Evolutionary conservation across 2,113 vertebrate genomes (phyloP), one percentile per base, ranked within the genome.

Genomic region (Catharus bicknelli): DNA sequence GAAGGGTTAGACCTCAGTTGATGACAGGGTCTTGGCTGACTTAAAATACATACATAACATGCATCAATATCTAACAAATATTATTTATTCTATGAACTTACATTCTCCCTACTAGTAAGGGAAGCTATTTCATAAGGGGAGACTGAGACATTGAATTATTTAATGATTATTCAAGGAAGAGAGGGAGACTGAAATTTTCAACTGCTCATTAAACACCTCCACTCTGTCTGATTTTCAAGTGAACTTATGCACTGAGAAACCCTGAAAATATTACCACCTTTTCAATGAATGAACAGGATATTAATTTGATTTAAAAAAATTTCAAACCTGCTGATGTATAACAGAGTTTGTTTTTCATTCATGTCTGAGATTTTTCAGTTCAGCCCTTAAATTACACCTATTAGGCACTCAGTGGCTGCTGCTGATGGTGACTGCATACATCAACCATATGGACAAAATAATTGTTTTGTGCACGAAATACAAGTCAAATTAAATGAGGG

Each of bases 301-400:
- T 63, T 50, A 83, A 59, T 62, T 78, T 83, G 42, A 58, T 80
- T 3, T 10, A 23, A 53, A 42, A 32, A 6, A 0, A 1, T 11
- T 6, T 63, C 7, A 73, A 47, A 22, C 14, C 7, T 50, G 5
- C 5, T 83, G 72, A 80, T 0, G 0, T 62, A 14, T 58, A 19
- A 34, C 26, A 76, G 57, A 76, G 26, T 38, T 83, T 83, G 9
- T 14, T 90, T 90, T 77, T 62, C 34, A 68, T 84, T 84, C 23
- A 29, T 53, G 34, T 61, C 30, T 68, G 11, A 54, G 20, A 36
- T 63, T 87, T 95, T 90, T 82, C 69, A 40, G 1, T 81, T 86
- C n/a, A 58, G 13, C 5, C 34, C n/a, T 57, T 75, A 92, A 84
- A 78, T 78, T 94, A 61, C 10, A 63, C 26, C 13, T 43, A 55